These are phyloP conservation scores for Saccostrea glomerata DNA, from an alignment of 1,140 invertebrate genomes.

Conservation along the genomic window DNA sequence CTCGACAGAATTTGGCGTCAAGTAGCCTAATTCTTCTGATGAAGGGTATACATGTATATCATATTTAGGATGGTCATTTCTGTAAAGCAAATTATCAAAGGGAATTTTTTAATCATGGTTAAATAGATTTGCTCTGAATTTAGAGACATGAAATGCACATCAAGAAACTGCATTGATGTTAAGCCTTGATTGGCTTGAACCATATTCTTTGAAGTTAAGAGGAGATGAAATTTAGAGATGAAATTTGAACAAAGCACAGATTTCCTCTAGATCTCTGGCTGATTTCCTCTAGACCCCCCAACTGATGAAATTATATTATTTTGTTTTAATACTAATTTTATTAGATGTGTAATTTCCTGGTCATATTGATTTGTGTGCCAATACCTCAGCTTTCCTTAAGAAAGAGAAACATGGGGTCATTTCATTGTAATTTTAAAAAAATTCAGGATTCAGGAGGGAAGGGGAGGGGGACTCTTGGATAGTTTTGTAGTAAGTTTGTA, in stretches of 20 bases:
- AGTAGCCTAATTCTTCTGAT: background rate
- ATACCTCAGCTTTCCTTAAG: background rate
- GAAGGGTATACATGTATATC: too few species aligned
- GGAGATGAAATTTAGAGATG: background rate
- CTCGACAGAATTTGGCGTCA: background rate
- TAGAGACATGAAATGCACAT: background rate
- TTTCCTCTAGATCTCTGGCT: too few species aligned
- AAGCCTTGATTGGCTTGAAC: background rate
- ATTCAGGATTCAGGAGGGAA: background rate
- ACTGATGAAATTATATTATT: background rate
- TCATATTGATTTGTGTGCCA: too few species aligned
- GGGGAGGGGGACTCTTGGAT: background rate
- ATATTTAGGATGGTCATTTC: slow-evolving; percentile 7
- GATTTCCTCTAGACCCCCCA: background rate
- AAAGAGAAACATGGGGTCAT: background rate
- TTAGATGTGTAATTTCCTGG: too few species aligned
- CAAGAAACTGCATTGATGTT: background rate
- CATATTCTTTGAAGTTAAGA: background rate
- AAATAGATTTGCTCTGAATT: background rate
- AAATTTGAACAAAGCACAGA: background rate
- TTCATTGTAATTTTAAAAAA: background rate
- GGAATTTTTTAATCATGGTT: background rate
- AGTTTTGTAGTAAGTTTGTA: background rate
- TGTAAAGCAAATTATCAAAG: slow-evolving; percentile 1
- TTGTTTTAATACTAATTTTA: background rate